phyloP scores from a whole-genome alignment of 1,140 invertebrate genomes.

The Heliconius congener region DNA sequence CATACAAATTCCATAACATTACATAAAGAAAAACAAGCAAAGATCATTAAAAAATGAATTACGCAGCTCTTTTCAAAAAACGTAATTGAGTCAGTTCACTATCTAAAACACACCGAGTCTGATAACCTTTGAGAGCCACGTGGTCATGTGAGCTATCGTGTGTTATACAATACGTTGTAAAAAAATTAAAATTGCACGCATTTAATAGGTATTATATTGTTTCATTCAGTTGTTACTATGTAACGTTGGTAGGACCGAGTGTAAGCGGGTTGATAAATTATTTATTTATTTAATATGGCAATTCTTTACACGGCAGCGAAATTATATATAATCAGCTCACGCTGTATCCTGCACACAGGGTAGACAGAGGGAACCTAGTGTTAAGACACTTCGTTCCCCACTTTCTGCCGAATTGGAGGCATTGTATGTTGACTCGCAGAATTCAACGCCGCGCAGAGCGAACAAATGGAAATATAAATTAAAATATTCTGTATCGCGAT shows the following conservation, averaged over 20 bases:
- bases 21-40: too few relatives aligned
- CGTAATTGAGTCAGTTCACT: not conserved
- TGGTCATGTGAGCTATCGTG: slow-evolving; percentile 16
- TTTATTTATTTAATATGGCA: not conserved
- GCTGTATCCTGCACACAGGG: too few relatives aligned
- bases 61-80: slow-evolving; percentile 10
- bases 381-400: too few relatives aligned
- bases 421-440: too few relatives aligned
- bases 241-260: slow-evolving; percentile 13
- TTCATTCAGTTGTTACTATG: slow-evolving; percentile 43
- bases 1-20: too few relatives aligned
- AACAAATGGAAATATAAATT: too few relatives aligned
- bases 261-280: slow-evolving; percentile 16
- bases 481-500: too few relatives aligned
- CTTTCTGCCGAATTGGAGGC: too few relatives aligned
- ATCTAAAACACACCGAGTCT: not conserved
- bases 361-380: too few relatives aligned
- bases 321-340: too few relatives aligned
- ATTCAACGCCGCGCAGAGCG: too few relatives aligned
- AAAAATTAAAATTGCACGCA: slow-evolving; percentile 33
- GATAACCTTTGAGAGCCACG: slow-evolving; percentile 32
- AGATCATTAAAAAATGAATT: not conserved
- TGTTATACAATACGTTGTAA: slow-evolving; percentile 24
- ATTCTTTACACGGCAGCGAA: too few relatives aligned
- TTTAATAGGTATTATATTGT: slow-evolving; percentile 23